These are phyloP conservation scores for Aradophagus sp. DNA, from an alignment of 1,140 invertebrate species.

Conservation along the genomic window DNA sequence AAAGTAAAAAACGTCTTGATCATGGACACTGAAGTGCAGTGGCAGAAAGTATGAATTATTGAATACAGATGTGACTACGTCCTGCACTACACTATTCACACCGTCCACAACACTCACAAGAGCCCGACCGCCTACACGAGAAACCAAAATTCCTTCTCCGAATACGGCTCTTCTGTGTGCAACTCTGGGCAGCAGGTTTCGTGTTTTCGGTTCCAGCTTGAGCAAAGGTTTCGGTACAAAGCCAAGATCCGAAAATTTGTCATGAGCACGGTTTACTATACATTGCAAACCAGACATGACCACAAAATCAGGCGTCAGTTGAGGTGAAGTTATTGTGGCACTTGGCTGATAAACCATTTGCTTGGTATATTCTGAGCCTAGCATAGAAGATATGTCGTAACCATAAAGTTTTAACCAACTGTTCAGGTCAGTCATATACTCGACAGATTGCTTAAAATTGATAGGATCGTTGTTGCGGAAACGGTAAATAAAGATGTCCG, in stretches of 20 bases:
- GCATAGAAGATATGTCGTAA: constrained; percentile 89
- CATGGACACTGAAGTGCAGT: constrained; percentile 92
- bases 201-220: constrained; percentile 88
- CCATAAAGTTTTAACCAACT: constrained; percentile 92
- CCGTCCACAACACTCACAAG: constrained; percentile 90
- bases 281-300: constrained; percentile 91
- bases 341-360: constrained; percentile 85
- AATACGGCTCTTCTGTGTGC: constrained; percentile 90
- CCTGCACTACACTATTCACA: constrained; percentile 90
- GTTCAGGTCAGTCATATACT: constrained; percentile 88
- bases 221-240: constrained; percentile 88
- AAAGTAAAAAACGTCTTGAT: constrained; percentile 95
- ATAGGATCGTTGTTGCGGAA: constrained; percentile 95
- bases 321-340: constrained; percentile 84
- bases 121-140: constrained; percentile 84
- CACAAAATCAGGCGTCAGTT: constrained; percentile 87
- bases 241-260: constrained; percentile 86
- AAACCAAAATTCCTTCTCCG: constrained; percentile 92
- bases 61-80: constrained; percentile 93
- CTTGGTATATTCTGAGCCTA: constrained; percentile 86
- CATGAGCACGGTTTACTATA: constrained; percentile 86
- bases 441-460: constrained; percentile 83
- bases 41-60: constrained; percentile 95
- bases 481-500: constrained; percentile 92
- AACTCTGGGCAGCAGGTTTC: constrained; percentile 84